These are phyloP conservation scores for Anagyrus pseudococci DNA, from an alignment of 2,888 invertebrate species.

Conservation along the genomic window DNA sequence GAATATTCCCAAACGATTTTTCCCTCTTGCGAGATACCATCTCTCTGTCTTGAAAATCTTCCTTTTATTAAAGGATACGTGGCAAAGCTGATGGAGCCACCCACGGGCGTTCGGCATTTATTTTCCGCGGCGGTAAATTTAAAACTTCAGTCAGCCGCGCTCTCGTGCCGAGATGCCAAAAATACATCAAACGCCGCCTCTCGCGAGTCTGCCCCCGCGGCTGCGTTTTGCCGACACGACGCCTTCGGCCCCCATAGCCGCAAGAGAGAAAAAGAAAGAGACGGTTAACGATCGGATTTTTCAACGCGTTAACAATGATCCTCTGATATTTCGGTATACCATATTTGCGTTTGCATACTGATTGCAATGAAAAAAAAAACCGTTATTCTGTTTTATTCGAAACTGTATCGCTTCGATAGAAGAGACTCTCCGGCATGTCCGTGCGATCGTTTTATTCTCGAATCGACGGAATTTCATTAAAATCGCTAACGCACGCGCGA, in stretches of 20 bases:
- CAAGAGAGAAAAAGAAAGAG: too few species aligned
- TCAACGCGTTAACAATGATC: conserved; percentile 24
- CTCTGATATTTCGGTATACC: conserved; percentile 29
- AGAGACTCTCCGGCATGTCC: too few species aligned
- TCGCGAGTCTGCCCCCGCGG: too few species aligned
- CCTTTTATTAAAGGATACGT: too few species aligned
- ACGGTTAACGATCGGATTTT: conserved; percentile 23
- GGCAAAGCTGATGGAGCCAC: not conserved
- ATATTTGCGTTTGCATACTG: conserved; percentile 8
- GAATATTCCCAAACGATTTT: too few species aligned
- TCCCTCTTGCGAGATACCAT: not conserved
- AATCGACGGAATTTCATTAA: too few species aligned
- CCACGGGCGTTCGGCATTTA: not conserved
- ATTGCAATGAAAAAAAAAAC: too few species aligned
- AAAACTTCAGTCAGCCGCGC: not conserved
- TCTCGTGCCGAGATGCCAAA: conserved; percentile 8
- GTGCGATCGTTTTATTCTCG: too few species aligned
- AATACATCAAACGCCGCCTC: conserved; percentile 26
- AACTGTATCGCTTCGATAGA: too few species aligned
- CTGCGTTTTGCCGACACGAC: not conserved
- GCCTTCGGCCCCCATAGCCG: too few species aligned
- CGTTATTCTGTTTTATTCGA: too few species aligned
- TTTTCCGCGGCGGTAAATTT: conserved; percentile 11
- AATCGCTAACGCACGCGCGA: too few species aligned
- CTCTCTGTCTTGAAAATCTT: not conserved